Conservation (phyloP, 2,888 invertebrate genomes). For the Ormia ochracea region DNA sequence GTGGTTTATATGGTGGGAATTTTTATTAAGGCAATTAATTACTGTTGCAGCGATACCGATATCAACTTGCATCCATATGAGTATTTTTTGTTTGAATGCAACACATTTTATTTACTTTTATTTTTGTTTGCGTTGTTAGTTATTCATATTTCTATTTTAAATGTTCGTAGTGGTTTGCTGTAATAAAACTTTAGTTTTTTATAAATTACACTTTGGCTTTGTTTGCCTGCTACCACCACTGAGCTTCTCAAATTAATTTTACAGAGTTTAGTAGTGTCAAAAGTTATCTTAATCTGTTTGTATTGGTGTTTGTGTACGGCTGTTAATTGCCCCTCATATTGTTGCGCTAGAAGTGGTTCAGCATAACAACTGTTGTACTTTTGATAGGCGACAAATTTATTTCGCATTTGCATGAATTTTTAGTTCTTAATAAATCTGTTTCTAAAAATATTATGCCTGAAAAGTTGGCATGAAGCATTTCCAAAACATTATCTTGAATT, state of each 20-base stretch:
- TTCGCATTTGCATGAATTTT: background rate
- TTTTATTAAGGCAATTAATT: slow-evolving; percentile 53
- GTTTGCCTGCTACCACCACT: background rate
- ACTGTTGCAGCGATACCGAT: slow-evolving; percentile 10
- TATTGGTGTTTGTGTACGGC: background rate
- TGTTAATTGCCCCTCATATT: background rate
- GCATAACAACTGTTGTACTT: background rate
- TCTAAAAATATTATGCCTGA: too few species aligned
- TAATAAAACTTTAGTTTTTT: background rate
- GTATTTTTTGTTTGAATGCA: background rate
- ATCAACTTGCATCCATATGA: background rate
- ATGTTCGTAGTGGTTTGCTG: background rate
- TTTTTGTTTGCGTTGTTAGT: background rate
- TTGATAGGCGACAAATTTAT: slow-evolving; percentile 18
- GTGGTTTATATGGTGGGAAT: slow-evolving; percentile 50
- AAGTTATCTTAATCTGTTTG: slow-evolving; percentile 54
- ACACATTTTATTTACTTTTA: background rate
- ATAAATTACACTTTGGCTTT: background rate
- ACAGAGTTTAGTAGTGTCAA: slow-evolving; percentile 47
- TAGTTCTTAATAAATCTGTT: too few species aligned
- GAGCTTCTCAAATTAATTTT: slow-evolving; percentile 51
- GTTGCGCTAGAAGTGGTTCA: background rate
- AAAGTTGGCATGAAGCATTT: too few species aligned
- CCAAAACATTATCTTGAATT: too few species aligned
- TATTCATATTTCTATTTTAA: slow-evolving; percentile 21